A percentile compares a stretch with the other conserved stretches of the same genome.
These are phyloP conservation scores for Monomorium pharaonis DNA, from an alignment of 1,140 invertebrate species.

Conservation along the genomic window DNA sequence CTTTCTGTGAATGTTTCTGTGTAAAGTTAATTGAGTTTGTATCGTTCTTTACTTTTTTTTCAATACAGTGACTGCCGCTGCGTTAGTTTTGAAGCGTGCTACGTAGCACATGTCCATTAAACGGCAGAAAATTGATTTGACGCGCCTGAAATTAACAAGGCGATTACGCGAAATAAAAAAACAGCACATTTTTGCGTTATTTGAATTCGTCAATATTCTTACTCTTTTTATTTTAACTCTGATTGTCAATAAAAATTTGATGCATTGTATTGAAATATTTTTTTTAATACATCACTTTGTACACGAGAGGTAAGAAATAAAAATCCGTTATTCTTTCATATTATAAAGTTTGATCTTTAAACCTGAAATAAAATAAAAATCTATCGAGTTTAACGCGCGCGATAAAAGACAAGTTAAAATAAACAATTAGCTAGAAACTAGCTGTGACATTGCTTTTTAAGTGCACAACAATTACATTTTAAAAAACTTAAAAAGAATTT, in stretches of 20 bases:
- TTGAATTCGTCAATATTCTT: neutral
- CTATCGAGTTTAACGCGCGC: neutral
- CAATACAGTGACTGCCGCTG: neutral
- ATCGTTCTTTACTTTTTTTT: constrained; percentile 18
- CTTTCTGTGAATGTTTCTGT: constrained; percentile 32
- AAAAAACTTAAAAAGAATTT: neutral
- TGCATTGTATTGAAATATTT: neutral
- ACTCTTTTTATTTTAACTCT: neutral
- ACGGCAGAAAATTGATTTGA: constrained; percentile 47
- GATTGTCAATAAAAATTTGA: neutral
- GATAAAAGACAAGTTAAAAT: neutral
- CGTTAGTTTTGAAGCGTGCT: constrained; percentile 1
- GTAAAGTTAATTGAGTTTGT: constrained; percentile 56
- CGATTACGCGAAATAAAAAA: constrained; percentile 3
- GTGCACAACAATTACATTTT: neutral
- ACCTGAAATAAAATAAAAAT: neutral
- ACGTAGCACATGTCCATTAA: constrained; percentile 40
- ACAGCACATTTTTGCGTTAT: neutral
- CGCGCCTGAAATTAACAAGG: neutral
- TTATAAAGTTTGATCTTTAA: neutral
- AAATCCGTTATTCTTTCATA: neutral
- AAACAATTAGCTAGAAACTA: neutral
- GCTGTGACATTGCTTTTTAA: neutral
- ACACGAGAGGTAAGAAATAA: neutral
- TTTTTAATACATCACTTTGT: neutral